Evolutionary conservation across 2,888 invertebrate species (phyloP).

Genomic region (Caenorhabditis imperialis): DNA sequence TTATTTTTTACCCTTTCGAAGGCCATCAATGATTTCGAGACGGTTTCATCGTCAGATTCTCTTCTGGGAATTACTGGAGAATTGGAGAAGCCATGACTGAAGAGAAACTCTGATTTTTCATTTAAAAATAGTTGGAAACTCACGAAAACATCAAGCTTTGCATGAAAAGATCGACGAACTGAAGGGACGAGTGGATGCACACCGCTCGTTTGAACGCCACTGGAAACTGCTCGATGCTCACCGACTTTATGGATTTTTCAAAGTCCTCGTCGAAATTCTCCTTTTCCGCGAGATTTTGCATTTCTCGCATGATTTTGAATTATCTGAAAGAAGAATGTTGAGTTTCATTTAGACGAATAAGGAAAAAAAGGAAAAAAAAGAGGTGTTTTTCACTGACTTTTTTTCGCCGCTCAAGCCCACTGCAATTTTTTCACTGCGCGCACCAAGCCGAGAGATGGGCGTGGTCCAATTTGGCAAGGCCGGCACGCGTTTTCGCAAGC

Average conservation of each 20-base stretch:
- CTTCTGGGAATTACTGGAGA: slow-evolving; percentile 32
- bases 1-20: slow-evolving; percentile 28
- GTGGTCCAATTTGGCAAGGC: no score
- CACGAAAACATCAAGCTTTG: slow-evolving; percentile 49
- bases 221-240: slow-evolving; percentile 12
- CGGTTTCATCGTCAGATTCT: background rate
- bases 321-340: no score
- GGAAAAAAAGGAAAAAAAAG: no score
- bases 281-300: slow-evolving; percentile 2
- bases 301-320: background rate
- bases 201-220: slow-evolving; percentile 41
- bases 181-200: slow-evolving; percentile 54
- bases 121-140: slow-evolving; percentile 15
- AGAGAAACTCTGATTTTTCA: no score
- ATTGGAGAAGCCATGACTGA: slow-evolving; percentile 46
- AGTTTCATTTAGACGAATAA: no score
- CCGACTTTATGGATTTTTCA: background rate
- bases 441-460: no score
- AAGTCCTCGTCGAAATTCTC: background rate
- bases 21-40: slow-evolving; percentile 8
- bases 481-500: no score
- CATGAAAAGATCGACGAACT: slow-evolving; percentile 51
- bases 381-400: slow-evolving; percentile 3
- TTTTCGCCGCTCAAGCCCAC: no score
- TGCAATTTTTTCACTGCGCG: no score